A percentile compares a stretch with the other conserved stretches of the same genome.
These are phyloP conservation scores for Stichodactyla helianthus DNA, from an alignment of 64 coral and sea anemone species.

Conservation along the genomic window DNA sequence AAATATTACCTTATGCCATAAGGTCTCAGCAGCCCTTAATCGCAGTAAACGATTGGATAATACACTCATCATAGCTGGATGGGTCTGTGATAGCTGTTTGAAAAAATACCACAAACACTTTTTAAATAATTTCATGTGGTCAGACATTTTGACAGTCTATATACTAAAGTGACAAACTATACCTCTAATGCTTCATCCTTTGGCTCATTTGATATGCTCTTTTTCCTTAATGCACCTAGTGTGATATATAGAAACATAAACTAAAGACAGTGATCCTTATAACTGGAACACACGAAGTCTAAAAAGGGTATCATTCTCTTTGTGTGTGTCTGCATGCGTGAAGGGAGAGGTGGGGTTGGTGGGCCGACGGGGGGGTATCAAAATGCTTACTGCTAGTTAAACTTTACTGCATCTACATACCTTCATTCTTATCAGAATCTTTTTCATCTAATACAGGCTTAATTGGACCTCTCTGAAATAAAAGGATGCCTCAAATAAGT, in stretches of 20 bases:
- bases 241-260: not conserved
- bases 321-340: not conserved
- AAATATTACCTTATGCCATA: conserved; percentile 75
- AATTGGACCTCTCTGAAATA: not conserved
- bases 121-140: no score
- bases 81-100: conserved; percentile 52
- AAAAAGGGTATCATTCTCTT: not conserved
- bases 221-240: not conserved
- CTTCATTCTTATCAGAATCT: not conserved
- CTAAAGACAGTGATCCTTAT: not conserved
- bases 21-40: conserved; percentile 75
- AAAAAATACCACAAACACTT: not conserved
- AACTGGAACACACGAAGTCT: not conserved
- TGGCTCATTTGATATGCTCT: conserved; percentile 7
- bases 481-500: not conserved
- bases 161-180: not conserved
- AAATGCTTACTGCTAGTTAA: no score
- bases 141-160: no score
- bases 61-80: conserved; percentile 75
- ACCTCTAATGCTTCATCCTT: conserved; percentile 47
- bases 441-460: not conserved
- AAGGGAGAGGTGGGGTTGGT: no score
- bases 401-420: not conserved
- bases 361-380: no score
- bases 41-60: conserved; percentile 66